These are phyloP conservation scores for Elegia similella DNA, from an alignment of 2,888 invertebrate genomes.

Conservation along the genomic window DNA sequence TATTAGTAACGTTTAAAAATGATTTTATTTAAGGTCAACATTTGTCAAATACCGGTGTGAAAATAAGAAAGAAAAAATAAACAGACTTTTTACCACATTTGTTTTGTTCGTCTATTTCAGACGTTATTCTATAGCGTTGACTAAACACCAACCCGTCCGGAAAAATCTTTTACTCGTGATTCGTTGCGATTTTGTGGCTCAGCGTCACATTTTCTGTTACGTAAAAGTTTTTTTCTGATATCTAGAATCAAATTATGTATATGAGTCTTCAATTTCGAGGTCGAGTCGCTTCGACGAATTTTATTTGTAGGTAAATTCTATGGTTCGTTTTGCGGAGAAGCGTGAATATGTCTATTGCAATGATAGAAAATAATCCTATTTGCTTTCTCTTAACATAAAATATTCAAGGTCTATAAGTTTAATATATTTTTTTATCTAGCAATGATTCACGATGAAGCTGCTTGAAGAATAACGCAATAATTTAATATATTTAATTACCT, in stretches of 20 bases:
- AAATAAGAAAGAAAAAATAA: too few relatives aligned
- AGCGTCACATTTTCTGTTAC: slow-evolving; percentile 1
- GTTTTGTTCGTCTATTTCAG: neutral
- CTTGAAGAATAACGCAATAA: too few relatives aligned
- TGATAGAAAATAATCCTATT: neutral
- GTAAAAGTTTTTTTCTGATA: slow-evolving; percentile 5
- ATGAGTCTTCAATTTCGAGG: slow-evolving; percentile 17
- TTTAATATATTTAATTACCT: too few relatives aligned
- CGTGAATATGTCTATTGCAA: neutral
- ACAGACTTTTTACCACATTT: too few relatives aligned
- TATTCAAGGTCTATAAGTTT: too few relatives aligned
- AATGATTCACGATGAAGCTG: too few relatives aligned
- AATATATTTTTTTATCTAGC: too few relatives aligned
- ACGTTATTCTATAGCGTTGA: neutral
- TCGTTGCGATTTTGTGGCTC: neutral
- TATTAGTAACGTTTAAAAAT: too few relatives aligned
- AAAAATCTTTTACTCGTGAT: neutral
- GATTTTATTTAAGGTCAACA: too few relatives aligned
- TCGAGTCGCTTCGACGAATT: slow-evolving; percentile 12
- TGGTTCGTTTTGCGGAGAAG: neutral
- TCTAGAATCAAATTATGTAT: slow-evolving; percentile 15
- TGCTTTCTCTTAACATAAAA: too few relatives aligned
- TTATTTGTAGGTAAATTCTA: slow-evolving; percentile 10
- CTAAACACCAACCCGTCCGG: neutral
- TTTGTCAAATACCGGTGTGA: too few relatives aligned